Conservation (phyloP, 1,140 invertebrate species). For the Bombus cullumanus region DNA sequence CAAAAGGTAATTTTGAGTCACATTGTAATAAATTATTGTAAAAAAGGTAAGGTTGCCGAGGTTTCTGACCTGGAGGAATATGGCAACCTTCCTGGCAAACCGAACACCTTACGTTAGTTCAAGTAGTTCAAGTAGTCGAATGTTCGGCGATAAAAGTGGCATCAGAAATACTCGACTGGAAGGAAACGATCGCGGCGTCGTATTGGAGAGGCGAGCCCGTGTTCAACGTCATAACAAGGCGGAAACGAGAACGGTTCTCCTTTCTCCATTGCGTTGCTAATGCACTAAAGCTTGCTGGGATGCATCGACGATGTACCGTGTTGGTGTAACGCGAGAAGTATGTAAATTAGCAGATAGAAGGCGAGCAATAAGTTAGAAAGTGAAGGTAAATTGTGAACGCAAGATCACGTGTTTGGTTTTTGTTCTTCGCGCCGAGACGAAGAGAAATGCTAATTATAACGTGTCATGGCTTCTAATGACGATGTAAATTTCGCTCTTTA, state of each 20-base stretch:
- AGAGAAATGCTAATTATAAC: conserved; percentile 18
- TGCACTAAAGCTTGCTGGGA: neutral
- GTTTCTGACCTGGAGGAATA: too few relatives aligned
- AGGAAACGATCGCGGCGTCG: neutral
- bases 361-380: conserved; percentile 7
- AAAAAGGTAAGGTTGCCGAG: too few relatives aligned
- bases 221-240: neutral
- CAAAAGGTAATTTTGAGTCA: too few relatives aligned
- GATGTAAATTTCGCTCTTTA: neutral
- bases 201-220: neutral
- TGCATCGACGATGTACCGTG: neutral
- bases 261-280: conserved; percentile 2
- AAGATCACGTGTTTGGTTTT: neutral
- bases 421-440: neutral
- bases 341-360: conserved; percentile 12
- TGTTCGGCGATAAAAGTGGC: neutral
- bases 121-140: too few relatives aligned
- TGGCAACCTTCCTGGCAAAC: too few relatives aligned
- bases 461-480: neutral
- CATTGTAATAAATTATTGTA: too few relatives aligned
- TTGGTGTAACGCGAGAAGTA: conserved; percentile 28
- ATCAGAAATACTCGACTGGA: neutral
- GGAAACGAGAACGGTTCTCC: neutral
- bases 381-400: conserved; percentile 14
- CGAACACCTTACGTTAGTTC: too few relatives aligned